A percentile compares a stretch with the other conserved stretches of the same genome.
These are phyloP conservation scores for Eueides isabella DNA, from an alignment of 1,140 invertebrate genomes.

Conservation along the genomic window DNA sequence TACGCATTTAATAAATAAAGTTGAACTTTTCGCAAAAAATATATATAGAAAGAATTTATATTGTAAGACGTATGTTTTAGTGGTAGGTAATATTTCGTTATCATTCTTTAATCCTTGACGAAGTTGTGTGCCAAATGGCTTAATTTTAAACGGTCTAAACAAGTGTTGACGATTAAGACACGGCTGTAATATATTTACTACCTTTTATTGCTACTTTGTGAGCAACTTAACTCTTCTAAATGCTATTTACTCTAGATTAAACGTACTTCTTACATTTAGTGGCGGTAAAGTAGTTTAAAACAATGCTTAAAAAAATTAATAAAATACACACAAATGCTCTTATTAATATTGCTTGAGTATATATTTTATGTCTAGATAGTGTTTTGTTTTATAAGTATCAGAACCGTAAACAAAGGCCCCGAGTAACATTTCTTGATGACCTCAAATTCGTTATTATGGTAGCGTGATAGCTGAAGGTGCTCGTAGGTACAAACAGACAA, in stretches of 20 bases:
- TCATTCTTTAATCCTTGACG: conserved; percentile 11
- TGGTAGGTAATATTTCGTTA: not conserved
- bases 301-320: not conserved
- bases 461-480: not conserved
- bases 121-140: conserved; percentile 18
- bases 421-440: not conserved
- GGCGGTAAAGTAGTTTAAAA: not conserved
- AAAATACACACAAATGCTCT: not conserved
- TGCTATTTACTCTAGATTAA: not conserved
- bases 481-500: too few species aligned
- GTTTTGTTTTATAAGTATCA: not conserved
- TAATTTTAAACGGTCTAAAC: conserved; percentile 18
- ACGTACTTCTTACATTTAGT: not conserved
- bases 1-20: too few species aligned
- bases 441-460: not conserved
- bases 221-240: not conserved
- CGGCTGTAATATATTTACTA: not conserved
- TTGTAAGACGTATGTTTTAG: not conserved
- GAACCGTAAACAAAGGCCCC: not conserved
- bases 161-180: not conserved
- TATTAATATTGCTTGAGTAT: not conserved
- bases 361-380: not conserved
- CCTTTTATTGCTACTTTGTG: not conserved
- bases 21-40: too few species aligned
- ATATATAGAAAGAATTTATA: not conserved